phyloP scores from a whole-genome alignment of 1,140 invertebrate genomes.

The Monomorium pharaonis region DNA sequence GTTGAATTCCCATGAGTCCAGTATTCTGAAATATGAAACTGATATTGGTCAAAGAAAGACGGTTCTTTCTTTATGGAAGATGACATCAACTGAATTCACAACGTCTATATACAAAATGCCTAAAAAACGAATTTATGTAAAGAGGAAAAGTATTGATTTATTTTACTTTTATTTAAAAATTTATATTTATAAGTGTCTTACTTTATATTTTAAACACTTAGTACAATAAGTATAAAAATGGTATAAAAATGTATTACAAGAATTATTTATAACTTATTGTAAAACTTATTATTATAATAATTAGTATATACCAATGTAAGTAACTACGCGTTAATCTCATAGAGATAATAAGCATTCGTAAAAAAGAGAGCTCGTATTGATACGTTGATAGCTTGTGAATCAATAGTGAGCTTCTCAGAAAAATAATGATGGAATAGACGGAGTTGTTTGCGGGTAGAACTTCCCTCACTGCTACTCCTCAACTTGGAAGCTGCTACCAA shows the following conservation, averaged over 20 bases:
- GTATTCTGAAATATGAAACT: slow-evolving; percentile 81
- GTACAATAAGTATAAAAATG: not conserved
- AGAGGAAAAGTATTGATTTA: not conserved
- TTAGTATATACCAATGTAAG: not conserved
- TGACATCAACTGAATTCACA: slow-evolving; percentile 73
- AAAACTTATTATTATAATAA: not conserved
- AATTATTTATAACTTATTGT: not conserved
- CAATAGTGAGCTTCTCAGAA: slow-evolving; percentile 67
- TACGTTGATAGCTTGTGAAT: slow-evolving; percentile 73
- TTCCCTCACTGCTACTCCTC: slow-evolving; percentile 61
- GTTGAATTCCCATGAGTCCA: slow-evolving; percentile 78
- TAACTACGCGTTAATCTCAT: not conserved
- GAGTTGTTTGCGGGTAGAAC: slow-evolving; percentile 71
- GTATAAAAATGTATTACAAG: not conserved
- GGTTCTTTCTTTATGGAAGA: slow-evolving; percentile 80
- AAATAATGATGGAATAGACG: slow-evolving; percentile 78
- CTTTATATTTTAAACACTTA: not conserved
- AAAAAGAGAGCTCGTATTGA: slow-evolving; percentile 55
- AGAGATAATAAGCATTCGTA: not conserved
- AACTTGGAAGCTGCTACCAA: slow-evolving; percentile 75
- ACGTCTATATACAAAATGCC: not conserved
- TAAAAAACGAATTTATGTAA: not conserved
- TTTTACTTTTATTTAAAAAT: not conserved
- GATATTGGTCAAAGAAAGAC: slow-evolving; percentile 77
- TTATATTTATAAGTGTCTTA: not conserved